Base-by-base conservation (phyloP, 92 coral and sea anemone species). In the Muricea muricata region DNA sequence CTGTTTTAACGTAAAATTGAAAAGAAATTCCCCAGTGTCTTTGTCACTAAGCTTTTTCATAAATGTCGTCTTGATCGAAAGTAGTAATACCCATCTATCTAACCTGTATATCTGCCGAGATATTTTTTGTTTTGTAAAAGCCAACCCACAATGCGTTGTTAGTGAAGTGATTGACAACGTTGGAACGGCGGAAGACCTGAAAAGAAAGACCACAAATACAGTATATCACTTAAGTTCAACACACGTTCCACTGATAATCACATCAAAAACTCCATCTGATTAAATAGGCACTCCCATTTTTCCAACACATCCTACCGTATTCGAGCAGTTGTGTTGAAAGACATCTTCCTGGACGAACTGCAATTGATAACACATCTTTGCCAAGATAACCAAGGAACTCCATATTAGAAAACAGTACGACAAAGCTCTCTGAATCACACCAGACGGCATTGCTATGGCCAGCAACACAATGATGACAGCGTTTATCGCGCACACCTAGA, bases 71-170 rank as follows among this genome's bases (percentile, higher is more conserved):
- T n/a, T n/a, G 9, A 37, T 37, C 4, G 5, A 37, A 37, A 4
- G 42, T 37, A 37, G 17, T 50, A n/a, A 50, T 50, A 50, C 17
- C 9, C 18, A 14, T 54, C 10, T 41, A 2, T n/a, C 90, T 4
- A 28, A 96, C 99, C 98, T 96, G 91, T 48, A 96, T 93, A 57
- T 96, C 99, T 8, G 93, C 92, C 2, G 99, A 93, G 41, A 96
- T 96, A 56, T 79, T 88, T 47, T 92, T 89, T 6, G 97, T 96
- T 87, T 96, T 96, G 88, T 96, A 96, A 40, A 96, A 96, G 21
- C 99, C 99, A 46, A 96, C 99, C 99, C 99, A 96, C 31, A 96
- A 65, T 40, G 99, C 97, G 87, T 96, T 96, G 91, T 93, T 96
- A 73, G 92, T 87, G 80, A 96, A 96, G 78, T 96, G 99, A 80